Evolutionary conservation across 2,888 invertebrate genomes (phyloP).

Genomic region (Drosophila prolongata): DNA sequence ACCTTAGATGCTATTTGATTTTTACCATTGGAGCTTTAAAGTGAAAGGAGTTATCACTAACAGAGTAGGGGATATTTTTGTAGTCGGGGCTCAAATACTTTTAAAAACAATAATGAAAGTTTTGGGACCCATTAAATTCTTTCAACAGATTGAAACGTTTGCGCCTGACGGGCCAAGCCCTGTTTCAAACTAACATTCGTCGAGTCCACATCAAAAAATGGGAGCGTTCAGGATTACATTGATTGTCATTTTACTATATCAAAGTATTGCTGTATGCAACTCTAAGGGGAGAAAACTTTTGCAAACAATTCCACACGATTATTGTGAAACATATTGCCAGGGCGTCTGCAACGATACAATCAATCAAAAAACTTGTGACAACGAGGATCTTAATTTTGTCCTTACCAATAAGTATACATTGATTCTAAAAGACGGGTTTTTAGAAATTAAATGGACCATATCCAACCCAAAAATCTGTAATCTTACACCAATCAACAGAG

Average conservation of each 20-base stretch:
- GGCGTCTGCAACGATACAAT: not conserved
- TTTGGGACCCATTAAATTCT: slow-evolving; percentile 7
- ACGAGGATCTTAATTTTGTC: slow-evolving; percentile 6
- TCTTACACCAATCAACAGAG: not conserved
- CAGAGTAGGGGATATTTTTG: too few relatives aligned
- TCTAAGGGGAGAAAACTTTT: not conserved
- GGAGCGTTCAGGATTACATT: not conserved
- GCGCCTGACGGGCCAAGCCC: too few relatives aligned
- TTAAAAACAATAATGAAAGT: not conserved
- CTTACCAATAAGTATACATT: slow-evolving; percentile 4
- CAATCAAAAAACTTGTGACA: not conserved
- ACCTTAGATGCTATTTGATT: too few relatives aligned
- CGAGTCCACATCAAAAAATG: not conserved
- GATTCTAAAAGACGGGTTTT: slow-evolving; percentile 2
- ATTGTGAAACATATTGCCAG: slow-evolving; percentile 7
- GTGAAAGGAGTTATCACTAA: too few relatives aligned
- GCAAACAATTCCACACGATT: slow-evolving; percentile 1
- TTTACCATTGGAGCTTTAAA: too few relatives aligned
- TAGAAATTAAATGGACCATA: slow-evolving; percentile 13
- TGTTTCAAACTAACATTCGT: not conserved
- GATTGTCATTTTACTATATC: not conserved
- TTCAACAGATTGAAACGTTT: not conserved
- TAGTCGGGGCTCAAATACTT: not conserved
- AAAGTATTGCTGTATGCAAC: not conserved
- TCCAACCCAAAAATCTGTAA: not conserved